Evolutionary conservation across 2,113 vertebrate genomes (phyloP), one percentile per base, ranked within the genome.

Genomic region (Gorsachius goisagi): DNA sequence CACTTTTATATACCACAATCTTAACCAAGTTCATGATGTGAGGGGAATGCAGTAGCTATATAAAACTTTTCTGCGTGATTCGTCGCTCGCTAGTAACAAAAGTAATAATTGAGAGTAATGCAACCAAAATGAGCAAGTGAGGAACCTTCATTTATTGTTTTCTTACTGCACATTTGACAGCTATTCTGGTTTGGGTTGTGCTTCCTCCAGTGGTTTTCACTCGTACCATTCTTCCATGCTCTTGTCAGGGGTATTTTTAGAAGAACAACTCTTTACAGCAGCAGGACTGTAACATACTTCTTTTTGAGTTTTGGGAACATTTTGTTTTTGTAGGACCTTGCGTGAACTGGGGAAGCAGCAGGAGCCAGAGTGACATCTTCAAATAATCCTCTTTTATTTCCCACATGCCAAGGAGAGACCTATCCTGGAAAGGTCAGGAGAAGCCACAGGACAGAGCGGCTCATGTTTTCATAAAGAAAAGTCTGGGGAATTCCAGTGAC

Each of bases 341-440:
- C 10, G 15, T 79, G 88, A 93, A 80, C 56, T 0, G 1, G 88
- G 53, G 62, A 91, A 88, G 22, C 45, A 69, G 45, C 89, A 85
- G 53, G 81, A 95, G n/a, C 27, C 71, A 62, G 3, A 24, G 24
- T 73, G 49, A 79, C 50, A 88, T 50, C 62, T 91, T 79, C 56
- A 37, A 89, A 62, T 88, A 96, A 88, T 94, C 77, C 49, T 68
- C 30, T 85, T 92, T 85, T 83, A 77, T 93, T 93, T 95, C 67
- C n/a, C 72, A 59, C 55, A n/a, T 80, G 32, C 30, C 12, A 26
- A 85, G 47, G 47, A 72, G 39, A 52, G 15, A 62, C 45, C 60
- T 83, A 44, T 52, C 30, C 30, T 90, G 76, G n/a, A 93, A 94
- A 90, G 85, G 78, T 90, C 77, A 93, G 50, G 45, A 85, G n/a